Evolutionary conservation across 2,113 vertebrate genomes (phyloP).

Genomic region (Edolisoma coerulescens): DNA sequence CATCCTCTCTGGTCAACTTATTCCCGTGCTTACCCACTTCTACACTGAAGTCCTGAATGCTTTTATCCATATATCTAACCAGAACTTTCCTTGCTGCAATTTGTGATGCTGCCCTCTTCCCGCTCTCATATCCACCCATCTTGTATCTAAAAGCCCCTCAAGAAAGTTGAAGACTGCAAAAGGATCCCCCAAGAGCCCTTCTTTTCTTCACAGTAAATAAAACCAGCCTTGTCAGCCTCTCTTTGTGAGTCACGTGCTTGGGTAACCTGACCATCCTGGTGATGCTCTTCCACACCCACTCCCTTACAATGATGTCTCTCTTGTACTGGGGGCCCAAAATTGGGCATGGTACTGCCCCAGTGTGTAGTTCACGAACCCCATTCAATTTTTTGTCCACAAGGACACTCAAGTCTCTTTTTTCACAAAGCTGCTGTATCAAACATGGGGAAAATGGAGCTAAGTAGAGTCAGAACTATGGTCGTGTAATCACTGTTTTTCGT

Average conservation of each 20-base stretch:
- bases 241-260: no score
- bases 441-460: background rate
- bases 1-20: background rate
- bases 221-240: background rate
- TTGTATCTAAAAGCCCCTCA: background rate
- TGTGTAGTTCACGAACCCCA: accelerated
- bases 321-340: background rate
- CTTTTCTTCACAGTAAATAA: background rate
- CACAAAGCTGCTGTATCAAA: background rate
- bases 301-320: background rate
- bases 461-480: background rate
- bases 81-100: background rate
- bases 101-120: background rate
- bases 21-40: background rate
- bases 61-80: background rate
- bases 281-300: background rate
- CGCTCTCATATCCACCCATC: background rate
- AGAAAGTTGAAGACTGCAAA: background rate
- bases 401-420: background rate
- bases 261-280: background rate
- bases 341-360: no score
- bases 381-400: background rate
- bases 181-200: background rate
- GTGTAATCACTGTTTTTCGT: background rate
- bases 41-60: background rate